Evolutionary conservation across 2,113 vertebrate species (phyloP).

Genomic region (Centropus bengalensis): DNA sequence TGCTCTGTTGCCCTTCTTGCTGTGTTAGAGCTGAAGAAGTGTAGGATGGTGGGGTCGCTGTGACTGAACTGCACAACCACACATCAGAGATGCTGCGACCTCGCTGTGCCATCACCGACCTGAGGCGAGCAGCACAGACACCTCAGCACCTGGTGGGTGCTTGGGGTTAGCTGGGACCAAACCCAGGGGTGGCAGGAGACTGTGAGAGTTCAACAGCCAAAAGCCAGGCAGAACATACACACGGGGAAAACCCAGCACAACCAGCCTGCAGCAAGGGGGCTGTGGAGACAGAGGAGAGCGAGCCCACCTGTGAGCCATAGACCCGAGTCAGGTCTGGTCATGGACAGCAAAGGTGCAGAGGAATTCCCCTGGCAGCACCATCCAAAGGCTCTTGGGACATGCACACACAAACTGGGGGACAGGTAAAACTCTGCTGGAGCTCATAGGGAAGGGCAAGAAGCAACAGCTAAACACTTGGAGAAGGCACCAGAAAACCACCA

Average conservation of each 20-base stretch:
- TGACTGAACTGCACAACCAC: background rate
- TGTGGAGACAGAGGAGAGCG: background rate
- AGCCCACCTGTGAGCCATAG: background rate
- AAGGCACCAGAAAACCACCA: background rate
- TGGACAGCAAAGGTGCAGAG: background rate
- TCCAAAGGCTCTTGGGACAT: background rate
- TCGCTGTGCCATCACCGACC: background rate
- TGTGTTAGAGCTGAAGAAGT: background rate
- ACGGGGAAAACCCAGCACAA: background rate
- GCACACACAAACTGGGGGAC: background rate
- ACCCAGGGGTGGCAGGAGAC: background rate
- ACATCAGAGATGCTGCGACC: accelerated
- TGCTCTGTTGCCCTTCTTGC: background rate
- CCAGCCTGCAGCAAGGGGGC: background rate
- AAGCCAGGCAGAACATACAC: background rate
- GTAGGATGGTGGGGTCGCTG: background rate
- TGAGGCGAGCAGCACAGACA: background rate
- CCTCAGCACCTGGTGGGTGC: background rate
- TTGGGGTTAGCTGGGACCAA: background rate
- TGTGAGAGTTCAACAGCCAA: background rate
- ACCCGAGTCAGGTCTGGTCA: background rate
- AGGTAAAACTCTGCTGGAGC: background rate
- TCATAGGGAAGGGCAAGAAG: background rate
- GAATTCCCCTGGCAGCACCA: background rate
- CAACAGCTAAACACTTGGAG: background rate